Evolutionary conservation across 2,888 invertebrate genomes (phyloP).

Genomic region (Archaeoteleia sp.): DNA sequence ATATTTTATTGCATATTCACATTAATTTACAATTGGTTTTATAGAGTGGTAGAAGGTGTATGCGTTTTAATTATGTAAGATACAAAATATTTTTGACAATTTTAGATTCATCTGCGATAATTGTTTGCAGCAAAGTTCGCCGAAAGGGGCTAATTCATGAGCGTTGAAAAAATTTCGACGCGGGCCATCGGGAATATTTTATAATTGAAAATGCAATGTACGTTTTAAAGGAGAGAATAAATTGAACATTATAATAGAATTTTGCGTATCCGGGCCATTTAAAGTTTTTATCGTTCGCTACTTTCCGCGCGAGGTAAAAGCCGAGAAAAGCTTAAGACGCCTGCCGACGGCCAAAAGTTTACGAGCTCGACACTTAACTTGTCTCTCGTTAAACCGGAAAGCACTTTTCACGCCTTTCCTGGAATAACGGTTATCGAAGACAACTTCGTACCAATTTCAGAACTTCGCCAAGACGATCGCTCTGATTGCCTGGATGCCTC

Average conservation of each 20-base stretch:
- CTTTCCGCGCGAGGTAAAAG: conserved; percentile 31
- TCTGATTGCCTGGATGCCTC: conserved; percentile 28
- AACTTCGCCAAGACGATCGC: conserved; percentile 40
- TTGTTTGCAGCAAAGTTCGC: too few relatives aligned
- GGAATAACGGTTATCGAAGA: conserved; percentile 45
- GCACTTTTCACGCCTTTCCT: conserved; percentile 51
- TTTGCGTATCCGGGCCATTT: conserved; percentile 44
- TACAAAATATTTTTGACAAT: too few relatives aligned
- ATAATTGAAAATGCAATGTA: conserved; percentile 32
- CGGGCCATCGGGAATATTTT: too few relatives aligned
- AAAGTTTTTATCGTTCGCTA: conserved; percentile 44
- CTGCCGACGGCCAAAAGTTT: conserved; percentile 45
- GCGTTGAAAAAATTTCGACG: too few relatives aligned
- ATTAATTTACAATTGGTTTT: too few relatives aligned
- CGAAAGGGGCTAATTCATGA: too few relatives aligned
- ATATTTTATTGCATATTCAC: too few relatives aligned
- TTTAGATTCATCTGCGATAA: too few relatives aligned
- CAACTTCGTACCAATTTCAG: conserved; percentile 45
- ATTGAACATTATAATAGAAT: conserved; percentile 45
- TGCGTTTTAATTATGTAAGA: too few relatives aligned
- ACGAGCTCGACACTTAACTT: conserved; percentile 49
- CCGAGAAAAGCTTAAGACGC: conserved; percentile 35
- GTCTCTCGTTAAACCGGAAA: conserved; percentile 54
- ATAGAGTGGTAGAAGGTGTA: too few relatives aligned
- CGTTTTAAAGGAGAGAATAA: conserved; percentile 5